phyloP scores from a whole-genome alignment of 2,113 vertebrate genomes.

The Hemibagrus wyckioides region DNA sequence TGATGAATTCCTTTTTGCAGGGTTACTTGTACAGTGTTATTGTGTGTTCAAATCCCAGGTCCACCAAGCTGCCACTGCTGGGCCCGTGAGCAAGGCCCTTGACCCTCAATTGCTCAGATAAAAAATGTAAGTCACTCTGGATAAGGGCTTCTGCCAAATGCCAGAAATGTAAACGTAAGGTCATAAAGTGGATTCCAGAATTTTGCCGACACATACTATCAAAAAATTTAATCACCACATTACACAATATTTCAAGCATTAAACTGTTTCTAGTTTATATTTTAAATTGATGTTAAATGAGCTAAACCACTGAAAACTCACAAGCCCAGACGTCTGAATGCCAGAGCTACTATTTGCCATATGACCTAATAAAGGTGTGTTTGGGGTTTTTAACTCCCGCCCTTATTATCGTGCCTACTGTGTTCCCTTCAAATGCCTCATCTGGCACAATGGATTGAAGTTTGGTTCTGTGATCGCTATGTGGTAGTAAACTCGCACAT shows the following conservation, averaged over 20 bases:
- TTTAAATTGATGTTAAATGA: not conserved
- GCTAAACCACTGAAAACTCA: not conserved
- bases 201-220: not conserved
- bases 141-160: too few species aligned
- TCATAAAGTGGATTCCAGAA: not conserved
- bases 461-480: not conserved
- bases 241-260: not conserved
- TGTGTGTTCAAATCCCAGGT: too few species aligned
- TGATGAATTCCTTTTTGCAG: not conserved
- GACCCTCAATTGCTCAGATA: too few species aligned
- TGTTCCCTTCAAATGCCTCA: constrained; percentile 33
- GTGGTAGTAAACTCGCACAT: constrained; percentile 30
- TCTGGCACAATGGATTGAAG: constrained; percentile 9
- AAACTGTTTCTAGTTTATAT: not conserved
- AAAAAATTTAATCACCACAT: not conserved
- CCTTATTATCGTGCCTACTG: constrained; percentile 34
- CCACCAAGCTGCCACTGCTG: too few species aligned
- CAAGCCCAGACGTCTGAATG: not conserved
- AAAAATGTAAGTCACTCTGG: too few species aligned
- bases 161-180: not conserved
- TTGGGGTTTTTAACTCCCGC: not conserved
- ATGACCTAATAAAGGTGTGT: constrained; percentile 17
- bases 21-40: not conserved
- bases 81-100: too few species aligned
- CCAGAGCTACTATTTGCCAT: not conserved